These are phyloP conservation scores for Bettongia penicillata DNA, from an alignment of 2,113 vertebrate genomes.

Conservation along the genomic window DNA sequence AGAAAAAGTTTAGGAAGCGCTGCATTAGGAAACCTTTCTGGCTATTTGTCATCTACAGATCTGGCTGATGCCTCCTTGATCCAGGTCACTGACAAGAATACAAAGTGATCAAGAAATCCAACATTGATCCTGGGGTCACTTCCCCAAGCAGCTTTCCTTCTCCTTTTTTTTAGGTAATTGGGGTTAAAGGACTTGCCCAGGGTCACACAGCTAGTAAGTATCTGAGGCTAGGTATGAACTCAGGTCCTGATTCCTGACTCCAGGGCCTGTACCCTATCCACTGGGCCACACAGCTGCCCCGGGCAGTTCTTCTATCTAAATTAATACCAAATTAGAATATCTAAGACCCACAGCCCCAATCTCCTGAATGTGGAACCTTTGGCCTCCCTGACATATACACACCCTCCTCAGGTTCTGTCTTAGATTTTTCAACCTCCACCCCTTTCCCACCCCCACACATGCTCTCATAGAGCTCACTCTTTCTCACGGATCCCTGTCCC, in stretches of 20 bases:
- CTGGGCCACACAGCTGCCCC: neutral
- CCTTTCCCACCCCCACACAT: too few species aligned
- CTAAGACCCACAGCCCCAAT: neutral
- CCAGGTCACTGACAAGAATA: neutral
- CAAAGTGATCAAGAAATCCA: neutral
- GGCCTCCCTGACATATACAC: neutral
- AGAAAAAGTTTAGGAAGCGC: too few species aligned
- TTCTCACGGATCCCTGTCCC: neutral
- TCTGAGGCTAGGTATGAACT: neutral
- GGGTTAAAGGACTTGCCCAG: neutral
- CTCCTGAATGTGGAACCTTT: neutral
- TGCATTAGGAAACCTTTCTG: too few species aligned
- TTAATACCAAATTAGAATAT: neutral
- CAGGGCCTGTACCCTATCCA: neutral
- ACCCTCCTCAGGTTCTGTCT: neutral
- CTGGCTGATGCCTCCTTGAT: neutral
- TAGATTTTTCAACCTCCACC: neutral
- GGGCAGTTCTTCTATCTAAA: neutral
- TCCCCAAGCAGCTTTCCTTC: neutral
- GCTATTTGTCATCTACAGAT: neutral
- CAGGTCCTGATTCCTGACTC: neutral
- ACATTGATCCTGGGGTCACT: too few species aligned
- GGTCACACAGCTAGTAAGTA: neutral
- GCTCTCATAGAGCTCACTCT: neutral
- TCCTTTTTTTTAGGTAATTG: neutral